Conservation (phyloP, 2,797 vertebrate genomes). For the Typhlichthys subterraneus region DNA sequence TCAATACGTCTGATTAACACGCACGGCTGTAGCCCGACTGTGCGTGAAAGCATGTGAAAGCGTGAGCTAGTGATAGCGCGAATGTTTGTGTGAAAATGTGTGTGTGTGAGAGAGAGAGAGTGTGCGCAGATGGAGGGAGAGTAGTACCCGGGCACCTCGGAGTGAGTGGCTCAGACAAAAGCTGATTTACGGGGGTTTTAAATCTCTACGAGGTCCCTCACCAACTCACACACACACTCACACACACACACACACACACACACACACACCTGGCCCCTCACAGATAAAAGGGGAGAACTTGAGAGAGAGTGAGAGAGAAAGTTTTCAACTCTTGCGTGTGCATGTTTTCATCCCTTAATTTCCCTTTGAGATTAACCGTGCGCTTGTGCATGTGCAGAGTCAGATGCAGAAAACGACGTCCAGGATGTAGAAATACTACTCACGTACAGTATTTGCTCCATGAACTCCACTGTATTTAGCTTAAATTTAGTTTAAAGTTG, state of each 20-base stretch:
- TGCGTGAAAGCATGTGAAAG: slow-evolving; percentile 1
- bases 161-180: slow-evolving; percentile 58
- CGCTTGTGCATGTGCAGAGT: neutral
- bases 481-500: no score
- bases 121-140: slow-evolving; percentile 19
- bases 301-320: slow-evolving; percentile 11
- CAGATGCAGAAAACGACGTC: neutral
- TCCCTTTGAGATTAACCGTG: slow-evolving; percentile 43
- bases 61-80: slow-evolving; percentile 5
- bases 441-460: no score
- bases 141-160: slow-evolving; percentile 28
- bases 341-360: slow-evolving; percentile 40
- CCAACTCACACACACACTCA: neutral
- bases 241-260: neutral
- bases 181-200: slow-evolving; percentile 64
- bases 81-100: slow-evolving; percentile 6
- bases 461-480: no score
- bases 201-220: slow-evolving; percentile 45
- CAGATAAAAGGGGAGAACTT: slow-evolving; percentile 59
- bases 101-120: slow-evolving; percentile 18
- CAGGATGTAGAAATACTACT: neutral
- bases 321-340: slow-evolving; percentile 43
- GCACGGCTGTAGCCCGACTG: neutral
- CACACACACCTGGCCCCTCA: slow-evolving; percentile 50
- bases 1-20: slow-evolving; percentile 56